Conservation (phyloP, 2,888 invertebrate species). For the Synergus japonicus region DNA sequence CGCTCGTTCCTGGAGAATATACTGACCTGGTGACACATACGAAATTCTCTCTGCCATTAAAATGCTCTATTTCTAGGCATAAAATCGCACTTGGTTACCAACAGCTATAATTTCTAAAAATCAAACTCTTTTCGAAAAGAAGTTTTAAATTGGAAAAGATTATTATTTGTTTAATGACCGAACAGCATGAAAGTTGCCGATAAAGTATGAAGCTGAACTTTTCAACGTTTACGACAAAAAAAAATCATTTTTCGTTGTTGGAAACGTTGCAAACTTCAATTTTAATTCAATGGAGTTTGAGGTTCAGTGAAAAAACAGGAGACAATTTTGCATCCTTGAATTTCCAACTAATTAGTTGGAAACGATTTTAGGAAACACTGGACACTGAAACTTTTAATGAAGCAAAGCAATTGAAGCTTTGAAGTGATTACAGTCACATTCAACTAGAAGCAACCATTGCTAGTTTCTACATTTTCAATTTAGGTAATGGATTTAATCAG, state of each 20-base stretch:
- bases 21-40: constrained; percentile 39
- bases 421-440: background rate
- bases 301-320: background rate
- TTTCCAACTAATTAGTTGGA: constrained; percentile 10
- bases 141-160: too few species aligned
- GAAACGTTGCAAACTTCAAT: background rate
- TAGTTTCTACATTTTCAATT: constrained; percentile 8
- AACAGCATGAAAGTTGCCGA: background rate
- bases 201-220: background rate
- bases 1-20: constrained; percentile 33
- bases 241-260: too few species aligned
- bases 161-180: background rate
- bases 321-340: background rate
- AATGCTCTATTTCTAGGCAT: constrained; percentile 14
- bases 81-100: constrained; percentile 16
- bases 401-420: background rate
- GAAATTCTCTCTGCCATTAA: constrained; percentile 36
- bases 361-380: constrained; percentile 3
- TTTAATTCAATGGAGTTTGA: background rate
- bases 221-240: too few species aligned
- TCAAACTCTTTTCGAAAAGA: background rate
- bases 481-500: background rate
- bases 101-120: constrained; percentile 6
- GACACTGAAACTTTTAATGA: constrained; percentile 26
- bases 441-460: background rate